These are phyloP conservation scores for Carollia perspicillata DNA, from an alignment of 2,113 vertebrate genomes.

Conservation along the genomic window DNA sequence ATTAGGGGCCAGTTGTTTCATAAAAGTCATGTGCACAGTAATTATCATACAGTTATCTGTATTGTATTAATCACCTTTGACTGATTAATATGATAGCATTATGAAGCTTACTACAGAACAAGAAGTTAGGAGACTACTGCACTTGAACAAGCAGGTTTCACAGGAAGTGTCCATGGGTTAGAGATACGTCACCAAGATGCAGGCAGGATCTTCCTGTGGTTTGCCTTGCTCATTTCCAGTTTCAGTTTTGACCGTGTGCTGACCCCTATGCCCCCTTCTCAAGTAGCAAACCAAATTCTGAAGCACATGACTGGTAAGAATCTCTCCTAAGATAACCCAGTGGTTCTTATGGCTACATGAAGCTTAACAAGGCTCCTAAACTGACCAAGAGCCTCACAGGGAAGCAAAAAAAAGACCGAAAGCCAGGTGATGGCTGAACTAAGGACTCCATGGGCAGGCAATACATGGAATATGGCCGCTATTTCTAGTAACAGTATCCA, in stretches of 20 bases:
- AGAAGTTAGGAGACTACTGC: conserved; percentile 48
- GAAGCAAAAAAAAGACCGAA: neutral
- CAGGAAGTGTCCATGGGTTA: conserved; percentile 57
- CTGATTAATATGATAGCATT: neutral
- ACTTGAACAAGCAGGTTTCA: conserved; percentile 63
- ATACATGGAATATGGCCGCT: neutral
- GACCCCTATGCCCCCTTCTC: neutral
- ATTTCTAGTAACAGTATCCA: conserved; percentile 9
- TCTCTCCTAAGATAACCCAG: neutral
- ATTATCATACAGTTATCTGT: conserved; percentile 11
- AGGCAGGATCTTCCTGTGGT: conserved; percentile 63
- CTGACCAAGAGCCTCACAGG: neutral
- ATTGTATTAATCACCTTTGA: conserved; percentile 39
- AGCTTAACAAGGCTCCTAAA: neutral
- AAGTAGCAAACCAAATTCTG: conserved; percentile 9
- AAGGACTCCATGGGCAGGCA: neutral
- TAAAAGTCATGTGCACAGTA: neutral
- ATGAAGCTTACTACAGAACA: conserved; percentile 30
- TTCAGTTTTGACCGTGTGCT: conserved; percentile 47
- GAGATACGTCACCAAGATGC: conserved; percentile 27
- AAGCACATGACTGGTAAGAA: neutral
- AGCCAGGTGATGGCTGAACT: neutral
- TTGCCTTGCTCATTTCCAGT: conserved; percentile 51
- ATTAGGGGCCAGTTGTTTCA: neutral
- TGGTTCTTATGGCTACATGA: neutral